A percentile compares a stretch with the other conserved stretches of the same genome.
Conservation (phyloP, 2,797 vertebrate genomes). For the Amblyopsis hoosieri region DNA sequence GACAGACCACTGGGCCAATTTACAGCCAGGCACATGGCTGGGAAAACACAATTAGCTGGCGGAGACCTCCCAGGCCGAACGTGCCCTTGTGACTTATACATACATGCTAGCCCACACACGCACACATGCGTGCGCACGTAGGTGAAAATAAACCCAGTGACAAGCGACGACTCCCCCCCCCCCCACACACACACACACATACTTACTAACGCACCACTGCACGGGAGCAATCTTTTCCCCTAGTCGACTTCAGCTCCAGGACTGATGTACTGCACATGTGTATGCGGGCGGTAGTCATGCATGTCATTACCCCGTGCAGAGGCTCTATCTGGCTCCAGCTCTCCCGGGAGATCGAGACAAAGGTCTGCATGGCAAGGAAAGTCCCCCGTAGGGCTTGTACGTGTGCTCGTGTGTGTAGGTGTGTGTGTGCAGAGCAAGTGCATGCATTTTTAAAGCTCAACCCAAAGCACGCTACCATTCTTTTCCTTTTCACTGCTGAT, state of each 20-base stretch:
- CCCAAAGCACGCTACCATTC: constrained; percentile 40
- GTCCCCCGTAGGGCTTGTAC: constrained; percentile 35
- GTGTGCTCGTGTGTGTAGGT: constrained; percentile 2
- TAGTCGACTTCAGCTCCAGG: constrained; percentile 54
- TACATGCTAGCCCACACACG: constrained; percentile 20
- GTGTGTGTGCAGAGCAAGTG: constrained; percentile 40
- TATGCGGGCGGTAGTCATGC: constrained; percentile 59
- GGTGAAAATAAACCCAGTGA: not conserved
- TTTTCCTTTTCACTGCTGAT: constrained; percentile 54
- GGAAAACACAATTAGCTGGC: constrained; percentile 65
- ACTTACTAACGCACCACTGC: not conserved
- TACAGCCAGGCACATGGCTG: constrained; percentile 56
- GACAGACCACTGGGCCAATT: constrained; percentile 54
- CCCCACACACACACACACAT: constrained; percentile 22
- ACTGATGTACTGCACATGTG: constrained; percentile 45
- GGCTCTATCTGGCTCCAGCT: constrained; percentile 59
- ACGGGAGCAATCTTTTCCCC: constrained; percentile 15
- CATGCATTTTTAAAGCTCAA: constrained; percentile 61
- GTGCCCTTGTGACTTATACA: constrained; percentile 23
- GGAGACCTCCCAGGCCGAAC: constrained; percentile 57
- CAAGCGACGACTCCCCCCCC: too few relatives aligned
- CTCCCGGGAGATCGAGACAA: constrained; percentile 29
- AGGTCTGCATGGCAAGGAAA: constrained; percentile 21
- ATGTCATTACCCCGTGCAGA: constrained; percentile 63
- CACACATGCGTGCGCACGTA: not conserved